Evolutionary conservation across 2,888 invertebrate genomes (phyloP), one percentile per base, ranked within the genome.

Genomic region (Drosophila fungiperda): DNA sequence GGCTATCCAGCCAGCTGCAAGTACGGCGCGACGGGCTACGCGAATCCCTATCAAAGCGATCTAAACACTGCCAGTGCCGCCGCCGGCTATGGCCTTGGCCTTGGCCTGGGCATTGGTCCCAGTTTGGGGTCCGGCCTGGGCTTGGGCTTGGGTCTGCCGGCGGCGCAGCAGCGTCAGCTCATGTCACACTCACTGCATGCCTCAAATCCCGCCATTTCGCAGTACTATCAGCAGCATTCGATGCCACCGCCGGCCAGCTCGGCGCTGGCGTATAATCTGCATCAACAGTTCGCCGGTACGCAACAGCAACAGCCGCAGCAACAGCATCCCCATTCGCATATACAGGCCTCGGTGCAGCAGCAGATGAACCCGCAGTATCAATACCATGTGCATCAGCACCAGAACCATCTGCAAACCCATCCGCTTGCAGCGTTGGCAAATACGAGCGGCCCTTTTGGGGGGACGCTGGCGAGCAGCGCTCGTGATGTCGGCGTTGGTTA

Each of bases 151-250:
- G 79, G 82, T 58, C 75, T 78, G 49, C 65, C 90, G 50, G 74
- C 87, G 53, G 82, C 79, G 53, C 91, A 92, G 71, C 92, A 92
- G 72, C 93, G 92, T 68, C 92, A 92, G 72, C 80, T 92, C 77
- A 91, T 92, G 92, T 90, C 92, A 69, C 89, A 87, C 33, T 87
- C 93, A 71, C 80, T 93, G 87, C 93, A 93, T 78, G 92, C 93
- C 83, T 93, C 93, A 23, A 92, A 92, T 84, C 93, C 93, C 78
- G 92, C 93, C 87, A 92, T 93, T 26, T 92, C 92, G 81, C 92
- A 93, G 82, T 88, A 92, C 69, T 92, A 92, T 76, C 91, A 90
- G 65, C 91, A 89, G 61, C 83, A 84, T 36, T 83, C 77, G 50
- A 73, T 78, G 60, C 82, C 73, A 52, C 58, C 75, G 59, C 64